These are phyloP conservation scores for Tinea semifulvella DNA, from an alignment of 2,888 invertebrate species.

Conservation along the genomic window DNA sequence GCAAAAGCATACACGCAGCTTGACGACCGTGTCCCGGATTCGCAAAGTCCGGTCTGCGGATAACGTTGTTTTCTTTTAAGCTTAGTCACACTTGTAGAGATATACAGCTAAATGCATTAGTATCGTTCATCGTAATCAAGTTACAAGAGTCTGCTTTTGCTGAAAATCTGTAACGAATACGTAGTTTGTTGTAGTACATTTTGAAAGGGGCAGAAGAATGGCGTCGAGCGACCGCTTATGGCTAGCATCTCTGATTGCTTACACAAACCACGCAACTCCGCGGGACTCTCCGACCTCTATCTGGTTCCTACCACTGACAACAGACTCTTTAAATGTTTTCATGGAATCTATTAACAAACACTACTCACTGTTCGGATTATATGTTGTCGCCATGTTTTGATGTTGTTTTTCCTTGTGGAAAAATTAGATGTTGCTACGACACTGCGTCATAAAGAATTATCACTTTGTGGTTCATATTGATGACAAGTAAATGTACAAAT, in stretches of 20 bases:
- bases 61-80: background rate
- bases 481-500: too few species aligned
- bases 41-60: background rate
- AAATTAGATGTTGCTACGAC: too few species aligned
- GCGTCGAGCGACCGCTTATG: constrained; percentile 51
- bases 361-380: constrained; percentile 11
- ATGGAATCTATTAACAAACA: constrained; percentile 25
- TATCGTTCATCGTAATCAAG: background rate
- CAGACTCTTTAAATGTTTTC: constrained; percentile 55
- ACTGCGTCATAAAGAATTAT: too few species aligned
- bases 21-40: background rate
- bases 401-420: constrained; percentile 15
- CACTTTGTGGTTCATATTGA: too few species aligned
- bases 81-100: constrained; percentile 1
- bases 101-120: background rate
- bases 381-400: constrained; percentile 9
- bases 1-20: constrained; percentile 3
- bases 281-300: constrained; percentile 55
- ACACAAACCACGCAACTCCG: constrained; percentile 64
- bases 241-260: constrained; percentile 59
- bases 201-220: constrained; percentile 15
- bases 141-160: constrained; percentile 1
- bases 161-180: background rate
- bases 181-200: background rate
- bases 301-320: constrained; percentile 52